Conservation (phyloP, 2,113 vertebrate genomes). For the Rhadina sibilatrix region DNA sequence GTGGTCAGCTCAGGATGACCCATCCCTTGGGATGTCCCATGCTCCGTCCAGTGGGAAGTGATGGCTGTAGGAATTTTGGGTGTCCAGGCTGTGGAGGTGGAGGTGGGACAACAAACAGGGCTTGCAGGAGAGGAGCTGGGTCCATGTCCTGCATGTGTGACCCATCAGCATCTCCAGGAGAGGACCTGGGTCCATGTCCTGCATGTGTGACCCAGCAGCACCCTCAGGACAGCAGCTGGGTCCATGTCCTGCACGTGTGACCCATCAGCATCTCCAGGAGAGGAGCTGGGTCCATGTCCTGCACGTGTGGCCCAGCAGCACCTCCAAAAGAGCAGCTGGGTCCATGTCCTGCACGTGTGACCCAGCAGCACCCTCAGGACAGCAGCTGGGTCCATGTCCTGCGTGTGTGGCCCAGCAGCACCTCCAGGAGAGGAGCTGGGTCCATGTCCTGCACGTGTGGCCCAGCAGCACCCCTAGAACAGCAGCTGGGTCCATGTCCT, state of each 20-base stretch:
- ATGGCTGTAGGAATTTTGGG: fast-evolving
- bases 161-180: neutral
- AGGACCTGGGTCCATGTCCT: neutral
- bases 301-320: too few species aligned
- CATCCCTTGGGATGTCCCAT: neutral
- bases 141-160: neutral
- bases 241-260: neutral
- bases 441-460: fast-evolving
- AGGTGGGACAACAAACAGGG: neutral
- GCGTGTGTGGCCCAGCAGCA: fast-evolving
- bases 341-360: neutral
- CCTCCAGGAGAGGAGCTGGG: neutral
- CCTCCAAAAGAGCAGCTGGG: too few species aligned
- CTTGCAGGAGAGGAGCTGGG: neutral
- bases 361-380: neutral
- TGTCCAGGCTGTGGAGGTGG: neutral
- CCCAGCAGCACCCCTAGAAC: neutral
- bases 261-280: neutral
- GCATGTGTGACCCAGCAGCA: neutral
- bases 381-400: neutral
- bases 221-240: neutral
- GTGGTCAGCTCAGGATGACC: neutral
- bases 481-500: neutral
- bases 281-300: neutral
- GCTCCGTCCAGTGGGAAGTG: neutral